Base-by-base conservation (phyloP, 2,797 vertebrate genomes). In the Platyrinchus mystaceus region DNA sequence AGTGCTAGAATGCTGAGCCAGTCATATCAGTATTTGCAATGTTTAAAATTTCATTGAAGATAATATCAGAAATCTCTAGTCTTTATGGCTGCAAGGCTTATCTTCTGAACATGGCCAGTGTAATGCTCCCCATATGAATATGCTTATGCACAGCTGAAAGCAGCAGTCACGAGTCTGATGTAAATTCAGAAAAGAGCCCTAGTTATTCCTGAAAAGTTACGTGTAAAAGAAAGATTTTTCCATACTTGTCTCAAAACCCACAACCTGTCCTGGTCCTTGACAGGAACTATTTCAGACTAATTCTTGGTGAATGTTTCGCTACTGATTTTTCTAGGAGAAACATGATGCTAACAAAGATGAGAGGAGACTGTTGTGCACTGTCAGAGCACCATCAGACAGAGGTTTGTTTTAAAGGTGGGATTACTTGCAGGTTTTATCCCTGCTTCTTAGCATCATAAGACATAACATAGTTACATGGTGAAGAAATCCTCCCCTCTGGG, bases 41-140 rank as follows among this genome's bases (percentile, higher is more conserved):
- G 39, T 88, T 93, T 91, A 91, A 91, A 58, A 79, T 88, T 73
- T 78, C 21, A 66, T 73, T 81, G 69, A 68, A 81, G 91, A 75
- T 78, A 85, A 56, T 56, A 91, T 79, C 82, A 82, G 50, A 91
- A 86, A 73, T 78, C 52, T 88, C 15, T 36, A 52, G 32, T 50
- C 32, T 76, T 76, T 60, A 36, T 27, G 30, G 27, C 19, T 86
- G 36, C 36, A 91, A 86, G 37, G 19, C 28, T 90, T 82, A 37
- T 55, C 87, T 91, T 90, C 64, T 58, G 28, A 81, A 55, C 66
- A 46, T 20, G 58, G 50, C 36, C 39, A 26, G 26, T n/a, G 12
- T 49, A 76, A 21, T 9, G 7, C 26, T 87, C 27, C 49, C 44
- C 9, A 4, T 8, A 36, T 43, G 36, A 93, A 81, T 92, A 75